Evolutionary conservation across 2,113 vertebrate species (phyloP).

Genomic region (Podarcis raffonei): DNA sequence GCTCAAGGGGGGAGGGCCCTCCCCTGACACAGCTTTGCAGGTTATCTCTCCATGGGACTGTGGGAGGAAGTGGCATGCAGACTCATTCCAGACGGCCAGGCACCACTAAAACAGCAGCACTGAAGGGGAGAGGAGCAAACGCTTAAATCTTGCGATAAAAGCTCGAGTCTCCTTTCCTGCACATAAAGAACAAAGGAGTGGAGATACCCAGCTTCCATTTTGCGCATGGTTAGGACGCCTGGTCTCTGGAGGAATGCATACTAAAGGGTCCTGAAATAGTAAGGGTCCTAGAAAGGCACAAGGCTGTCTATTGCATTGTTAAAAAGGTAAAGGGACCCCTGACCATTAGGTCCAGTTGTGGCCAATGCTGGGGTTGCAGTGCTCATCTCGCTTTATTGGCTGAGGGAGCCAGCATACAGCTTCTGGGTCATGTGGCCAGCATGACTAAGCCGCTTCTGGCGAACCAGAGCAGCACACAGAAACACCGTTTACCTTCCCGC

Average conservation of each 20-base stretch:
- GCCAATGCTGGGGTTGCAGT: too few species aligned
- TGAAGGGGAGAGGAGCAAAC: not conserved
- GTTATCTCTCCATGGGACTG: not conserved
- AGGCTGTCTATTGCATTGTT: not conserved
- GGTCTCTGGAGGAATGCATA: not conserved
- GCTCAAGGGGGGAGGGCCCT: not conserved
- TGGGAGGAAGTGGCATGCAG: not conserved
- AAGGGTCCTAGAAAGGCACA: not conserved
- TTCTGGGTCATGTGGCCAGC: too few species aligned
- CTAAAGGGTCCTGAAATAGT: too few species aligned
- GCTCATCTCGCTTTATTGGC: too few species aligned
- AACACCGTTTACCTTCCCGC: too few species aligned
- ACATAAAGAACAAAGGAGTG: not conserved
- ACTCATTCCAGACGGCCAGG: not conserved
- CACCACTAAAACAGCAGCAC: not conserved
- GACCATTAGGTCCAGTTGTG: too few species aligned
- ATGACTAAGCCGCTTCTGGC: too few species aligned
- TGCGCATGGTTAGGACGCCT: not conserved
- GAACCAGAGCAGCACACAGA: too few species aligned
- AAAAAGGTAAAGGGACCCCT: not conserved
- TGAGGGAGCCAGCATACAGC: too few species aligned
- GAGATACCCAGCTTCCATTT: not conserved
- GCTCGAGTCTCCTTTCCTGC: not conserved
- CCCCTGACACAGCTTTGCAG: not conserved
- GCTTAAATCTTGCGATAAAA: not conserved